phyloP scores from a whole-genome alignment of 2,113 vertebrate genomes.

The Eudyptes chrysolophus region DNA sequence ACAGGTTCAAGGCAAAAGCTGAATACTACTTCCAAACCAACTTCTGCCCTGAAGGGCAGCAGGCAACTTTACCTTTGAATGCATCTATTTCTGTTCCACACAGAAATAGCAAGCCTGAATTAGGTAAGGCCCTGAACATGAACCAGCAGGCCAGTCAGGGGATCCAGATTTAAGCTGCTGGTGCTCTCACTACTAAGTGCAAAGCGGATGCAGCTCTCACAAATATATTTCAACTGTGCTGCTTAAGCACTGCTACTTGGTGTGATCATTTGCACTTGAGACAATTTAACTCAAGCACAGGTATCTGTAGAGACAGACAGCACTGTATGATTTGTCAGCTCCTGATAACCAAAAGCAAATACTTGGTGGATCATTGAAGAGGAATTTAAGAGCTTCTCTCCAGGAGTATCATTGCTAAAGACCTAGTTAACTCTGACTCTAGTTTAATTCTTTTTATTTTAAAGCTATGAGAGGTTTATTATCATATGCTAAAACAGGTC shows the following conservation, averaged over 20 bases:
- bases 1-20: neutral
- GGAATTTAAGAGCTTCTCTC: neutral
- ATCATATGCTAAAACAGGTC: neutral
- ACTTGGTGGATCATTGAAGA: neutral
- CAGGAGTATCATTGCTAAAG: neutral
- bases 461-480: neutral
- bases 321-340: neutral
- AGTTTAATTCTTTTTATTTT: neutral
- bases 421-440: neutral
- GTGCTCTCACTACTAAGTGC: neutral
- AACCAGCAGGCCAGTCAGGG: neutral
- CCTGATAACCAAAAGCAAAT: neutral
- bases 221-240: neutral
- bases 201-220: neutral
- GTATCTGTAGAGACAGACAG: neutral
- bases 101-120: neutral
- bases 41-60: neutral
- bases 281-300: neutral
- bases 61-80: neutral
- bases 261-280: neutral
- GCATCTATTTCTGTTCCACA: constrained; percentile 13
- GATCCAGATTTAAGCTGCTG: neutral
- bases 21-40: neutral
- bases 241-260: neutral
- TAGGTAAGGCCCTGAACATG: neutral